These are phyloP conservation scores for Diarsia mendica DNA, from an alignment of 2,888 invertebrate genomes.

Conservation along the genomic window DNA sequence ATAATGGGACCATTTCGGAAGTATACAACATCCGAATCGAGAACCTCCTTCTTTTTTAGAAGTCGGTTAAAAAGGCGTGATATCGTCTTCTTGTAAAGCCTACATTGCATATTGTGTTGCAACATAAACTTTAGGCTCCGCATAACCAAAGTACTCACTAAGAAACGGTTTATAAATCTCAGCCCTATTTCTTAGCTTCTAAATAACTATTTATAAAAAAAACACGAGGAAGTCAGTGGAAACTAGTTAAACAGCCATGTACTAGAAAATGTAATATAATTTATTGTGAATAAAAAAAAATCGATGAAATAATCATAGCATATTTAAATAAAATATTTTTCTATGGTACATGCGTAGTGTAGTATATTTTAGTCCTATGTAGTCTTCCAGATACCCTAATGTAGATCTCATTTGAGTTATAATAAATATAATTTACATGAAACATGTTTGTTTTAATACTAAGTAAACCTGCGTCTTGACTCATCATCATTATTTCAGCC, in stretches of 20 bases:
- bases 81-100: no score
- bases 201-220: constrained; percentile 38
- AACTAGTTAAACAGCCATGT: constrained; percentile 40
- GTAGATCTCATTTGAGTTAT: constrained; percentile 81
- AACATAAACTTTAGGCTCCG: background rate
- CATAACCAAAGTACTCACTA: background rate
- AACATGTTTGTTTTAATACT: constrained; percentile 8
- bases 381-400: constrained; percentile 84
- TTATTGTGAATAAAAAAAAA: constrained; percentile 43
- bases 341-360: constrained; percentile 59
- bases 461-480: background rate
- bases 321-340: constrained; percentile 63
- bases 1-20: no score
- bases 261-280: constrained; percentile 51
- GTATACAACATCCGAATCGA: no score
- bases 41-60: no score
- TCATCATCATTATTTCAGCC: background rate
- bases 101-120: background rate
- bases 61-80: no score
- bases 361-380: constrained; percentile 69
- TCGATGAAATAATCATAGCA: constrained; percentile 37
- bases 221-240: constrained; percentile 30
- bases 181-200: constrained; percentile 22
- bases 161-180: constrained; percentile 1
- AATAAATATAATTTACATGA: constrained; percentile 66